Evolutionary conservation across 2,797 vertebrate genomes (phyloP).

Genomic region (Falco biarmicus): DNA sequence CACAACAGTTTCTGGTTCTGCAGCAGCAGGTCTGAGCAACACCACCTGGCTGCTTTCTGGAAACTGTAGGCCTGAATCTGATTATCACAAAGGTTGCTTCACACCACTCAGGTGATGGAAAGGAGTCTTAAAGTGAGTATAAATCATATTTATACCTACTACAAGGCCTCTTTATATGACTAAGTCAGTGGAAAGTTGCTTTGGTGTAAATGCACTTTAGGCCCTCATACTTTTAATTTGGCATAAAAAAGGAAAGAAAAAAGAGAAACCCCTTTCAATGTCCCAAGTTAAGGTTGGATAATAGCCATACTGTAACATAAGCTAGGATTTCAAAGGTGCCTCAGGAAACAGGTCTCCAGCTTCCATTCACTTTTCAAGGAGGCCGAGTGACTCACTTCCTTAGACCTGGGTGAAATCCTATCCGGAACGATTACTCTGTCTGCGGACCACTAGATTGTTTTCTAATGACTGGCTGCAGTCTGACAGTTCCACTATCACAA

Average conservation of each 20-base stretch:
- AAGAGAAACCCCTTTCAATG: background rate
- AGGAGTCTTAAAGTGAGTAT: background rate
- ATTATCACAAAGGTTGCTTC: conserved; percentile 33
- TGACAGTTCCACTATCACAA: background rate
- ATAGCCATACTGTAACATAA: conserved; percentile 40
- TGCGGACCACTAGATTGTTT: background rate
- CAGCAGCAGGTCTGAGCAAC: background rate
- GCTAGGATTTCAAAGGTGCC: conserved; percentile 38
- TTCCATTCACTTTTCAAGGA: conserved; percentile 38
- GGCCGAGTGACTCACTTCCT: conserved; percentile 48
- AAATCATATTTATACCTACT: conserved; percentile 17
- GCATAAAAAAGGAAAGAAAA: background rate
- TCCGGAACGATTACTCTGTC: background rate
- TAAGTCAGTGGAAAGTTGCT: conserved; percentile 21
- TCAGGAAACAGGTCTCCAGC: conserved; percentile 55
- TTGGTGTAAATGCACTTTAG: conserved; percentile 9
- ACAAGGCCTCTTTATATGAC: conserved; percentile 18
- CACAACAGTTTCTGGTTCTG: background rate
- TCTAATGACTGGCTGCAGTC: background rate
- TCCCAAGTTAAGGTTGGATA: conserved; percentile 1
- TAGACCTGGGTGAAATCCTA: conserved; percentile 39
- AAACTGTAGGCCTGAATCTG: background rate
- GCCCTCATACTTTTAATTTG: conserved; percentile 23
- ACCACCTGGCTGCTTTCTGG: background rate
- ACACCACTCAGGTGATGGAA: conserved; percentile 26